Percentiles rank a stretch among this genome's conserved stretches.
phyloP scores from a whole-genome alignment of 2,888 invertebrate species.

The Scaptomyza parva region DNA sequence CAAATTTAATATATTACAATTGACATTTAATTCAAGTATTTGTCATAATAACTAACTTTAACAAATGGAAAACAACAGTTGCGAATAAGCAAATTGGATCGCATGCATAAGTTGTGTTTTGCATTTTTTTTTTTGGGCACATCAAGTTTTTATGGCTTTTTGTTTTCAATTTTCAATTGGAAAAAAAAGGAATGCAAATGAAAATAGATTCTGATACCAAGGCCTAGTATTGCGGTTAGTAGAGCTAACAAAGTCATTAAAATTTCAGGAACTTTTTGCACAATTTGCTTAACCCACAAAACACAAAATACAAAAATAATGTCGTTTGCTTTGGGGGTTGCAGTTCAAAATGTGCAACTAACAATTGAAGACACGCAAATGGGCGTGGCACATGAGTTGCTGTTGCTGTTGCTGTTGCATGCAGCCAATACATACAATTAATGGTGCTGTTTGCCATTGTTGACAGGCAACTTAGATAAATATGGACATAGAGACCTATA shows the following conservation, averaged over 20 bases:
- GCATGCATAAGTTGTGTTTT: too few relatives aligned
- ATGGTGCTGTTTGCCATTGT: conserved; percentile 4
- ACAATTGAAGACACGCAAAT: conserved; percentile 54
- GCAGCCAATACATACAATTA: conserved; percentile 11
- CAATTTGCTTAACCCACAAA: conserved; percentile 6
- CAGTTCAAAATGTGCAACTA: neutral
- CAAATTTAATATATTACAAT: neutral
- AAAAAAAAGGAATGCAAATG: too few relatives aligned
- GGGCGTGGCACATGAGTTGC: conserved; percentile 33
- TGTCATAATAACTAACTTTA: neutral
- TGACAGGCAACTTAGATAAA: conserved; percentile 24
- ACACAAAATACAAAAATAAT: neutral
- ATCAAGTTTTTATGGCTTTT: neutral
- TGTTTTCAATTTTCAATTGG: too few relatives aligned
- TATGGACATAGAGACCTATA: conserved; percentile 26
- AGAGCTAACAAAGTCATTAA: conserved; percentile 5
- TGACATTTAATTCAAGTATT: neutral
- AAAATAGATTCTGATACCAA: neutral
- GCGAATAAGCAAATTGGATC: neutral
- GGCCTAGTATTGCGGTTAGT: neutral
- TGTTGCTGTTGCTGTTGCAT: too few relatives aligned
- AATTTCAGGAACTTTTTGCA: neutral
- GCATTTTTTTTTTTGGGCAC: neutral
- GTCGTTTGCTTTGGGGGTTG: neutral
- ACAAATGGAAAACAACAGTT: neutral